These are phyloP conservation scores for Ailuropoda melanoleuca DNA, from an alignment of 2,113 vertebrate species.

Conservation along the genomic window DNA sequence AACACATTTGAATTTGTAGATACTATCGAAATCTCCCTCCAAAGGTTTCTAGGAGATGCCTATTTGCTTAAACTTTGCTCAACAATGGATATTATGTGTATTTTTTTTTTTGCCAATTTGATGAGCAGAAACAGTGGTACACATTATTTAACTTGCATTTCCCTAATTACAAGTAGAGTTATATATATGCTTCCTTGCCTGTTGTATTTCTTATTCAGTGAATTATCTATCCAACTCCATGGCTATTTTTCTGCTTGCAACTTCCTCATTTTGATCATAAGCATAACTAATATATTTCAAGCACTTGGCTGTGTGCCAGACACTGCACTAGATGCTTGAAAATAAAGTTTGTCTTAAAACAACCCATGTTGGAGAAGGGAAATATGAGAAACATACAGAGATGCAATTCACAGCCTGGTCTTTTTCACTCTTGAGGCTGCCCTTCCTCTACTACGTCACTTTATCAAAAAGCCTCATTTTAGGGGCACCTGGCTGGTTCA, in stretches of 20 bases:
- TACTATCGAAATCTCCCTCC: neutral
- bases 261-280: conserved; percentile 28
- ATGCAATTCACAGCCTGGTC: neutral
- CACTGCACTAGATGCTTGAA: neutral
- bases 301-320: neutral
- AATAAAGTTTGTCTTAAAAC: conserved; percentile 32
- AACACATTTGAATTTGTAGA: neutral
- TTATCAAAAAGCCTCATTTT: neutral
- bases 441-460: neutral
- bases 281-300: neutral
- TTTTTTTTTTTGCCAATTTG: conserved; percentile 18
- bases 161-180: neutral
- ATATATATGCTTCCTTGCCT: neutral
- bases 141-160: neutral
- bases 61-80: conserved; percentile 48
- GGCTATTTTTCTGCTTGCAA: conserved; percentile 15
- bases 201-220: neutral
- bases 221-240: neutral
- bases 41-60: neutral
- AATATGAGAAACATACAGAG: conserved; percentile 8
- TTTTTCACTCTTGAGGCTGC: neutral
- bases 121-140: neutral
- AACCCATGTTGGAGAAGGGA: neutral
- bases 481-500: neutral
- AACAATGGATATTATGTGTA: neutral